Percentiles rank a stretch among this genome's conserved stretches.
These are phyloP conservation scores for Diachasma alloeum DNA, from an alignment of 1,140 invertebrate species.

Conservation along the genomic window DNA sequence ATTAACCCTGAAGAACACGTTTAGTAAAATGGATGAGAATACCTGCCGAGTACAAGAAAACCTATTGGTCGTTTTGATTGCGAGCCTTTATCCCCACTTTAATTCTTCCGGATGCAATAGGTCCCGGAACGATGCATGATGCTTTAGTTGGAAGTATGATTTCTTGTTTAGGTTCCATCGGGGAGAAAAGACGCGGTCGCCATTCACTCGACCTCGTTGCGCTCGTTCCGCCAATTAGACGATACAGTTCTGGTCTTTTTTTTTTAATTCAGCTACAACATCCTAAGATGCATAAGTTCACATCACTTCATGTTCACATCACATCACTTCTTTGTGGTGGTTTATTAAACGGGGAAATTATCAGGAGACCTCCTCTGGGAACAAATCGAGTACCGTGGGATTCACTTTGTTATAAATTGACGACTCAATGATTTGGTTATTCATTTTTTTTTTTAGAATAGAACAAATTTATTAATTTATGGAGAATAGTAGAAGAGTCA, in stretches of 20 bases:
- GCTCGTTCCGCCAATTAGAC: constrained; percentile 59
- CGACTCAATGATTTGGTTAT: not conserved
- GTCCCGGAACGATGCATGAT: not conserved
- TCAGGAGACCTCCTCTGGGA: constrained; percentile 41
- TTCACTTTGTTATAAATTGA: not conserved
- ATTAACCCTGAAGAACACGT: no score
- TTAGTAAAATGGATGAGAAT: no score
- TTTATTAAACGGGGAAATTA: constrained; percentile 49
- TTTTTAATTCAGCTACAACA: not conserved
- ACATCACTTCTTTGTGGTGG: constrained; percentile 21
- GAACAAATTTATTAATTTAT: no score
- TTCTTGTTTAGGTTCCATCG: constrained; percentile 24
- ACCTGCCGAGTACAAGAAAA: no score
- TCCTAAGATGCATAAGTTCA: not conserved
- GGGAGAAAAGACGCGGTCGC: constrained; percentile 47
- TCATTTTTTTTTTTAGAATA: not conserved
- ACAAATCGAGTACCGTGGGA: constrained; percentile 41
- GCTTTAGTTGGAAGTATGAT: not conserved
- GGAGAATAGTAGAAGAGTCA: no score
- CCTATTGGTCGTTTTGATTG: no score
- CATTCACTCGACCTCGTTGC: constrained; percentile 57
- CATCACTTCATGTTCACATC: constrained; percentile 18
- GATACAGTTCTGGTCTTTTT: constrained; percentile 29
- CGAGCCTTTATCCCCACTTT: no score
- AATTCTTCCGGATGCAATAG: not conserved